phyloP scores from a whole-genome alignment of 2,888 invertebrate genomes.

The Drosophila affinis region DNA sequence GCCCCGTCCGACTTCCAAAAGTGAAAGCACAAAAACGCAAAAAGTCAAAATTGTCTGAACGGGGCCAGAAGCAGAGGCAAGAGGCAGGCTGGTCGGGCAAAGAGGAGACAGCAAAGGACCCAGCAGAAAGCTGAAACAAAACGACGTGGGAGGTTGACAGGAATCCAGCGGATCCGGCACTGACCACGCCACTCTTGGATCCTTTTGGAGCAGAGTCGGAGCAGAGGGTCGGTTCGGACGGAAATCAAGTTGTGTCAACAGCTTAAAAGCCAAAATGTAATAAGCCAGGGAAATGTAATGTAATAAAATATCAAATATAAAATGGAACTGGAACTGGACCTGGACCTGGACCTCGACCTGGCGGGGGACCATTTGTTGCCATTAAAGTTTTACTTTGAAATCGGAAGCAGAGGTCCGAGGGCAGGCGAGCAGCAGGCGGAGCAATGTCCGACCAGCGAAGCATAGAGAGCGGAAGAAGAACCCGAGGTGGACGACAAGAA shows the following conservation, averaged over 20 bases:
- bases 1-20: constrained; percentile 57
- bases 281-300: constrained; percentile 78
- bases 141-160: constrained; percentile 62
- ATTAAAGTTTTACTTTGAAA: constrained; percentile 70
- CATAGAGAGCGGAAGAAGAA: constrained; percentile 7
- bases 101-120: constrained; percentile 1
- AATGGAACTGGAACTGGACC: constrained; percentile 50
- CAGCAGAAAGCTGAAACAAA: constrained; percentile 58
- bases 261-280: constrained; percentile 79
- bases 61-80: constrained; percentile 7
- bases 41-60: constrained; percentile 31
- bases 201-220: not conserved
- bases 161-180: constrained; percentile 36
- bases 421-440: constrained; percentile 8
- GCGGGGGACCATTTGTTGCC: constrained; percentile 64
- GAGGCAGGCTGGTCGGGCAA: not conserved
- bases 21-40: constrained; percentile 48
- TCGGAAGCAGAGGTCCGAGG: constrained; percentile 48
- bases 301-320: constrained; percentile 78
- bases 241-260: constrained; percentile 79
- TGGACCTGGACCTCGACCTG: constrained; percentile 2
- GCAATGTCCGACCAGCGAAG: constrained; percentile 17
- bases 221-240: constrained; percentile 39
- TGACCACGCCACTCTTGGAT: constrained; percentile 23
- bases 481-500: not conserved